phyloP scores from a whole-genome alignment of 2,797 vertebrate genomes.

The Trachurus trachurus region DNA sequence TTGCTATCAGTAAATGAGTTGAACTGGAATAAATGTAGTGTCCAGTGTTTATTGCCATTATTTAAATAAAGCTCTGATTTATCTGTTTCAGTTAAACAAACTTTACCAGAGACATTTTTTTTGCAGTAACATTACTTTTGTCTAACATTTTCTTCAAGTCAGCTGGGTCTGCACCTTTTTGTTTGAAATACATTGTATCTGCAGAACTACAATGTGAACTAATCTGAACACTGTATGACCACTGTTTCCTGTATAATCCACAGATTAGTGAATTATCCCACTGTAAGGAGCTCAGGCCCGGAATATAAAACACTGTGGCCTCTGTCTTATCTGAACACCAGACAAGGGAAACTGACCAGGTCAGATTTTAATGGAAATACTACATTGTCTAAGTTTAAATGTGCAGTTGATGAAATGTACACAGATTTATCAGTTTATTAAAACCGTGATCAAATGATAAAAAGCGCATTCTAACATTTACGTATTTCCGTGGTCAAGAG shows the following conservation, averaged over 20 bases:
- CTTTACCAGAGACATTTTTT: no score
- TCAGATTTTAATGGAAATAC: neutral
- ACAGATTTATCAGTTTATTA: neutral
- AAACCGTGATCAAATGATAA: neutral
- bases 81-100: neutral
- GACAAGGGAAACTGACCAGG: neutral
- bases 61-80: no score
- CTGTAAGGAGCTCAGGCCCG: conserved; percentile 47
- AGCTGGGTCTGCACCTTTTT: neutral
- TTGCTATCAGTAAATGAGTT: neutral
- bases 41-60: neutral
- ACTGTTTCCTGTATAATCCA: conserved; percentile 47
- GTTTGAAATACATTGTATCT: conserved; percentile 6
- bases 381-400: neutral
- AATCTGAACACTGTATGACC: conserved; percentile 22
- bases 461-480: neutral
- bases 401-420: neutral
- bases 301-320: conserved; percentile 20
- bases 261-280: conserved; percentile 55
- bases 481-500: neutral
- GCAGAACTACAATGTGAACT: conserved; percentile 32
- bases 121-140: neutral
- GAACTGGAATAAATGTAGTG: neutral
- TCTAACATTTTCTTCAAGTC: neutral
- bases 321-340: conserved; percentile 16